Conservation (phyloP, 2,113 vertebrate species). For the Pholis gunnellus region DNA sequence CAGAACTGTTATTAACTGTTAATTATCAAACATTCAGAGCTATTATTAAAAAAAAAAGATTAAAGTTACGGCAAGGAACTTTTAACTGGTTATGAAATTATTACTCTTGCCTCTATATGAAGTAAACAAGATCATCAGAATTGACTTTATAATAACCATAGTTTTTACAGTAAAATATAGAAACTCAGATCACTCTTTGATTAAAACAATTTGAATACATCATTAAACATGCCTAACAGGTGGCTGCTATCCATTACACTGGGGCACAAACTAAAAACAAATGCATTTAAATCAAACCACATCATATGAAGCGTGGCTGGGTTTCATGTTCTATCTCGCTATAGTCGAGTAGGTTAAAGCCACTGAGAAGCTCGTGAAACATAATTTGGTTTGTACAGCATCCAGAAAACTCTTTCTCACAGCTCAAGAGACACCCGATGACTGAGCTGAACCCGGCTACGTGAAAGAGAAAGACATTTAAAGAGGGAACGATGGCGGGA, state of each 20-base stretch:
- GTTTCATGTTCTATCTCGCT: not conserved
- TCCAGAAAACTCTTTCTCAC: conserved; percentile 44
- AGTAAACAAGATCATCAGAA: no score
- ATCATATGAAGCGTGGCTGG: not conserved
- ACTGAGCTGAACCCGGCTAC: not conserved
- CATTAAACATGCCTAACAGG: not conserved
- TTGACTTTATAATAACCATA: not conserved
- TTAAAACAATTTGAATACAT: not conserved
- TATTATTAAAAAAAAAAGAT: not conserved
- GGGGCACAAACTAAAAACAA: not conserved
- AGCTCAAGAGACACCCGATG: conserved; percentile 2
- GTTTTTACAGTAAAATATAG: not conserved
- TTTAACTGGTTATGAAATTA: not conserved
- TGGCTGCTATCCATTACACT: not conserved
- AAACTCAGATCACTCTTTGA: not conserved
- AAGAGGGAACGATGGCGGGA: not conserved
- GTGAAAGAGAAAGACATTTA: conserved; percentile 10
- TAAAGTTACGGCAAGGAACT: not conserved
- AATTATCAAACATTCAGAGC: not conserved
- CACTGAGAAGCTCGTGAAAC: conserved; percentile 9
- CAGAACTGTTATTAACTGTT: not conserved
- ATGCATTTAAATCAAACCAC: not conserved
- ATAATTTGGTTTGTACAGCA: conserved; percentile 15
- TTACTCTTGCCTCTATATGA: not conserved
- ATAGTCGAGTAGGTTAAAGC: conserved; percentile 2